Evolutionary conservation across 2,113 vertebrate species (phyloP), one percentile per base, ranked within the genome.

Genomic region (Percina caprodes): DNA sequence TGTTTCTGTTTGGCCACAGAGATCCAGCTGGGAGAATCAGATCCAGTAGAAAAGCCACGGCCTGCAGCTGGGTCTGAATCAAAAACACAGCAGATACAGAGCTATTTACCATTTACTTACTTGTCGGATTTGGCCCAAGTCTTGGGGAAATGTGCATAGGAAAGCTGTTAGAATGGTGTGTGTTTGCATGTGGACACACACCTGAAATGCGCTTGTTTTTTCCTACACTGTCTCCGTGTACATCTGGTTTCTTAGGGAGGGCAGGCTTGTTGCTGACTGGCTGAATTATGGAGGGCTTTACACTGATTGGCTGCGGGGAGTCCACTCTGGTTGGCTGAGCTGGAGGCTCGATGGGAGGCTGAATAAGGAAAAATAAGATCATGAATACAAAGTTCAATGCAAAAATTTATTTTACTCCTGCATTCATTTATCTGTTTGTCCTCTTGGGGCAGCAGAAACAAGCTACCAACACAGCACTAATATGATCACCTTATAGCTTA

Each of bases 1-100:
- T 96, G 96, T 70, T 95, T 97, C 73, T 96, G 95, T 88, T 95
- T 97, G 83, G 96, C 94, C 92, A 95, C 33, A 15, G 94, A 96
- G 72, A 98, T 84, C 97, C 97, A 98, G 68, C 92, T 88, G 68
- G 97, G 96, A 82, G 96, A 91, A 51, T 92, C 86, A 2, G 88
- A 33, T 18, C 62, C 48, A 49, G 11, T 69, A 77, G 90, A 91
- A 65, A 76, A 70, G 39, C 66, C 70, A 3, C 8, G 69, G 58
- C 52, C 78, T 26, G 75, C 35, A 30, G 82, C 59, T 14, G 77
- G 65, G 1, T 93, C 93, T 95, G 87, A 45, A 77, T 81, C 74
- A 68, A 71, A 24, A 62, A 68, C 65, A 80, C 35, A 82, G 55
- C 46, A 87, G 18, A 81, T 1, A 60, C 21, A 14, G 3, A 14